Percentiles rank a stretch among this genome's conserved stretches.
phyloP scores from a whole-genome alignment of 2,888 invertebrate species.

The Oegoconia quadripuncta region DNA sequence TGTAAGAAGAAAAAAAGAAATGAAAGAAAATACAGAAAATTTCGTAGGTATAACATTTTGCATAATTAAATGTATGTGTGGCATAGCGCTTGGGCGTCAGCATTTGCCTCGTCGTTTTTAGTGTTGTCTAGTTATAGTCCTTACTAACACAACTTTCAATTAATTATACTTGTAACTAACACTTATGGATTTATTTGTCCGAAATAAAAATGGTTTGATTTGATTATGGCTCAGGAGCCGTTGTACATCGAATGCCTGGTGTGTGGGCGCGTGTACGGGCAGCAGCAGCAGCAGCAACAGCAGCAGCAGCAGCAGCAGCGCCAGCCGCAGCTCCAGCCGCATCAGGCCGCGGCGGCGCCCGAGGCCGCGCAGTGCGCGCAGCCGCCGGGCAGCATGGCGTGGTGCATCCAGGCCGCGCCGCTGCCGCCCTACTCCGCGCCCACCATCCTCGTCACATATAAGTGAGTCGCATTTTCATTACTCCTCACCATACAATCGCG shows the following conservation, averaged over 20 bases:
- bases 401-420: slow-evolving; percentile 83
- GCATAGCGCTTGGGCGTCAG: too few species aligned
- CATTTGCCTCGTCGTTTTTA: too few species aligned
- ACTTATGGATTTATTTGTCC: background rate
- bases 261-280: slow-evolving; percentile 82
- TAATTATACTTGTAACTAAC: too few species aligned
- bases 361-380: slow-evolving; percentile 83
- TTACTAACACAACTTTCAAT: too few species aligned
- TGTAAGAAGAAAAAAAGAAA: too few species aligned
- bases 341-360: slow-evolving; percentile 59
- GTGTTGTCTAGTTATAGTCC: too few species aligned
- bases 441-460: slow-evolving; percentile 87
- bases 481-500: too few species aligned
- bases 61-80: too few species aligned
- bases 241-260: slow-evolving; percentile 92
- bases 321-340: slow-evolving; percentile 84
- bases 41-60: too few species aligned
- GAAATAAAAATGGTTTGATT: background rate
- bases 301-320: slow-evolving; percentile 84
- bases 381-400: slow-evolving; percentile 90
- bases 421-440: slow-evolving; percentile 79
- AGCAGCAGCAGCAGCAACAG: slow-evolving; percentile 30
- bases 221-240: slow-evolving; percentile 62
- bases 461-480: too few species aligned
- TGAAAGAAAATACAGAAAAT: too few species aligned